A percentile compares a stretch with the other conserved stretches of the same genome.
Evolutionary conservation across 2,113 vertebrate genomes (phyloP).

Genomic region (Microcebus ravelobensis): DNA sequence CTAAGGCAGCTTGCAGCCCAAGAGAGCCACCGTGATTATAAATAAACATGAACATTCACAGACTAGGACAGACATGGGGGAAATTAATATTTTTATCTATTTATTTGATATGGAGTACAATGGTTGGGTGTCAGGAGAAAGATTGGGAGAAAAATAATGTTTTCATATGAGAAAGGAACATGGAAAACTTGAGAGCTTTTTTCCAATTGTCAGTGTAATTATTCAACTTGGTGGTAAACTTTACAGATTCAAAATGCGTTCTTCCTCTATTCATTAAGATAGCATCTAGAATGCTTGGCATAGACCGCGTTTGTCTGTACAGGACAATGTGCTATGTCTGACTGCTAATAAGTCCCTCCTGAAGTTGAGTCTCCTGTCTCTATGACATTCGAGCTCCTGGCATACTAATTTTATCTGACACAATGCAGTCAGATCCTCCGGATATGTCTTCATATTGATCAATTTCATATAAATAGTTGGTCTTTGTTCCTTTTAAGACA

Average conservation of each 20-base stretch:
- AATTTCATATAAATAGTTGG: slow-evolving; percentile 27
- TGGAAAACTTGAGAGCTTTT: slow-evolving; percentile 13
- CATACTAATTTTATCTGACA: slow-evolving; percentile 62
- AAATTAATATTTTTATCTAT: slow-evolving; percentile 77
- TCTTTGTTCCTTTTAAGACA: slow-evolving; percentile 42
- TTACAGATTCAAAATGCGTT: slow-evolving; percentile 69
- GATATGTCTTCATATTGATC: neutral
- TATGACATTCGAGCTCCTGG: slow-evolving; percentile 73
- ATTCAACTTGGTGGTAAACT: slow-evolving; percentile 80
- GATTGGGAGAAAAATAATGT: slow-evolving; percentile 58
- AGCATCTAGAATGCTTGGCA: slow-evolving; percentile 65
- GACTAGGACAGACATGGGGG: slow-evolving; percentile 43
- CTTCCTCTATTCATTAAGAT: slow-evolving; percentile 71
- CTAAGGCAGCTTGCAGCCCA: neutral
- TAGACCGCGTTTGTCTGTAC: slow-evolving; percentile 50
- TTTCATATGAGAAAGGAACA: slow-evolving; percentile 57
- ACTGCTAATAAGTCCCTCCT: slow-evolving; percentile 73
- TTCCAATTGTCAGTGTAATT: slow-evolving; percentile 16
- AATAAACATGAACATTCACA: slow-evolving; percentile 65
- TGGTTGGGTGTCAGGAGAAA: slow-evolving; percentile 41
- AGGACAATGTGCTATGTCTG: slow-evolving; percentile 29
- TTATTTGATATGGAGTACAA: slow-evolving; percentile 62
- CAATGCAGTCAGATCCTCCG: neutral
- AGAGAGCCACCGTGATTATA: slow-evolving; percentile 23
- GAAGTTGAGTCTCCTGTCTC: slow-evolving; percentile 67